A percentile compares a stretch with the other conserved stretches of the same genome.
These are phyloP conservation scores for Podilymbus podiceps DNA, from an alignment of 2,113 vertebrate species.

Conservation along the genomic window DNA sequence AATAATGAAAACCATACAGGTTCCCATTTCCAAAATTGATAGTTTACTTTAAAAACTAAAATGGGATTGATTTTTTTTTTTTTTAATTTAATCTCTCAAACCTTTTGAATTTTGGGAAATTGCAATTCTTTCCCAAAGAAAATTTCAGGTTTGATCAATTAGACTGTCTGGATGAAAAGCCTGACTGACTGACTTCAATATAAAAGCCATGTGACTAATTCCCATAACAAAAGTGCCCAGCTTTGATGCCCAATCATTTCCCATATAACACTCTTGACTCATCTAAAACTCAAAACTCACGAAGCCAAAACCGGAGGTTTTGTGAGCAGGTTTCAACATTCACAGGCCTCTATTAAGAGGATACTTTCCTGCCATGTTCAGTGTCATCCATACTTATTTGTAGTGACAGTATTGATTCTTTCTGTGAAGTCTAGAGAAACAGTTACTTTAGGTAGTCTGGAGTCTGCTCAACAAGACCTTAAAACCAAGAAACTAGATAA, in stretches of 20 bases:
- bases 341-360: not conserved
- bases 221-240: not conserved
- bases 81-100: not conserved
- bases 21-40: not conserved
- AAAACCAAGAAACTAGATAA: not conserved
- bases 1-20: too few relatives aligned
- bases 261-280: not conserved
- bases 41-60: not conserved
- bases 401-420: not conserved
- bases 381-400: not conserved
- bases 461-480: not conserved
- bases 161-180: not conserved
- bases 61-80: rapidly evolving
- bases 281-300: not conserved
- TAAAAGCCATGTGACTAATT: not conserved
- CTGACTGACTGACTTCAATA: rapidly evolving
- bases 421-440: not conserved
- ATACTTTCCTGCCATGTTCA: not conserved
- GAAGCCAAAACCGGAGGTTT: not conserved
- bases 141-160: not conserved
- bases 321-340: not conserved
- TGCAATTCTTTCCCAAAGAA: not conserved
- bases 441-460: not conserved
- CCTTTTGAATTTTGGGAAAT: not conserved
- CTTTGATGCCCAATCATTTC: not conserved